phyloP scores from a whole-genome alignment of 2,888 invertebrate genomes.

The Listrodromus nycthemerus region DNA sequence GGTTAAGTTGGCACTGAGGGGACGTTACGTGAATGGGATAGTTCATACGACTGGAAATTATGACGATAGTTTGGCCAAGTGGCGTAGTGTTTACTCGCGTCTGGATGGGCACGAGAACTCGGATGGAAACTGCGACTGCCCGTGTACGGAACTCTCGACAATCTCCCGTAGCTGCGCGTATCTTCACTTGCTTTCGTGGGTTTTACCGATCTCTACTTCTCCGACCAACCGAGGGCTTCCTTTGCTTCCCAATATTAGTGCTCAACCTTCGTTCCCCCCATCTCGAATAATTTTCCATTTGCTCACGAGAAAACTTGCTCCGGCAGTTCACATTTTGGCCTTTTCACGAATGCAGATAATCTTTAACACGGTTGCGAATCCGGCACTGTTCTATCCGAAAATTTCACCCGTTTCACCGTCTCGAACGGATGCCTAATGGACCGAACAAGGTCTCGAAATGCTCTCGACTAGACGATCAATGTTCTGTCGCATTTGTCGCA shows the following conservation, averaged over 20 bases:
- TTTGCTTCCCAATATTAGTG: not conserved
- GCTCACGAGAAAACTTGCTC: slow-evolving; percentile 47
- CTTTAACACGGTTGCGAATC: slow-evolving; percentile 18
- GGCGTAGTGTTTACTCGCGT: slow-evolving; percentile 68
- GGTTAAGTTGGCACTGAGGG: slow-evolving; percentile 8
- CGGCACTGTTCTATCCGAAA: slow-evolving; percentile 23
- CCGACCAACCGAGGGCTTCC: not conserved
- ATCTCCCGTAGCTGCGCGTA: not conserved
- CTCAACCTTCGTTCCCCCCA: not conserved
- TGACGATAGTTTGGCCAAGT: slow-evolving; percentile 74
- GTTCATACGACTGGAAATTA: slow-evolving; percentile 72
- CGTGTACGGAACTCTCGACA: slow-evolving; percentile 10
- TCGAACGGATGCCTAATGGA: too few relatives aligned
- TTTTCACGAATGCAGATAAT: slow-evolving; percentile 42
- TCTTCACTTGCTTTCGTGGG: not conserved
- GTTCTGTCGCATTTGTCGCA: too few relatives aligned
- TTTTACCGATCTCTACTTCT: slow-evolving; percentile 15
- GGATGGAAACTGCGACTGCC: slow-evolving; percentile 51
- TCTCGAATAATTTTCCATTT: slow-evolving; percentile 66
- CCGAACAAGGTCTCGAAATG: too few relatives aligned
- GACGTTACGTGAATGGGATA: not conserved
- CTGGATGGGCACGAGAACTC: slow-evolving; percentile 69
- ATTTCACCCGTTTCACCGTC: not conserved
- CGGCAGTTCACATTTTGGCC: slow-evolving; percentile 18
- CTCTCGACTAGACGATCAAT: too few relatives aligned